Percentiles rank a stretch among this genome's conserved stretches.
phyloP scores from a whole-genome alignment of 2,888 invertebrate species.

The Prosapia bicincta region DNA sequence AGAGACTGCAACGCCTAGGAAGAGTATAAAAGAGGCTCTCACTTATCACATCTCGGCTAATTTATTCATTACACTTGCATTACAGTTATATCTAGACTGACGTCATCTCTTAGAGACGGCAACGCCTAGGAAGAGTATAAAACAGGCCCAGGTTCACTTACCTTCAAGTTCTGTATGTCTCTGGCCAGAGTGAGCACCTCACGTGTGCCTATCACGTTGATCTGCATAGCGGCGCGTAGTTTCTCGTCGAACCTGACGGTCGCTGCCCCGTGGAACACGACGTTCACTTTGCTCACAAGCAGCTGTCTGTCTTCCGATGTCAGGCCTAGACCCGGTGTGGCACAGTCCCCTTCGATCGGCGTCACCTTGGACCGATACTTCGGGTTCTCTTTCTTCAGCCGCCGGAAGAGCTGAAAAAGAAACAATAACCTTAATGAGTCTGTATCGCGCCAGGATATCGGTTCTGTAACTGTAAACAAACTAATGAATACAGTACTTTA shows the following conservation, averaged over 20 bases:
- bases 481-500: too few relatives aligned
- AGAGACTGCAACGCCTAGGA: too few relatives aligned
- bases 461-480: too few relatives aligned
- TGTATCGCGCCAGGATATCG: neutral
- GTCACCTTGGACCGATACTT: conserved; percentile 69
- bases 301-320: conserved; percentile 55
- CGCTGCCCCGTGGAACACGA: conserved; percentile 87
- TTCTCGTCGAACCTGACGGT: conserved; percentile 88
- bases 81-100: too few relatives aligned
- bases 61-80: too few relatives aligned
- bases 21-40: too few relatives aligned
- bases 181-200: conserved; percentile 68
- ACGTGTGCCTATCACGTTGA: conserved; percentile 75
- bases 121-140: too few relatives aligned
- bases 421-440: neutral
- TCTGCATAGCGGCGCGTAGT: conserved; percentile 68
- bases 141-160: conserved; percentile 41
- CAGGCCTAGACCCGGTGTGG: conserved; percentile 62
- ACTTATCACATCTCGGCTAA: too few relatives aligned
- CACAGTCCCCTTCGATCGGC: conserved; percentile 71
- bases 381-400: conserved; percentile 51
- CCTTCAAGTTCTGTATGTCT: conserved; percentile 68
- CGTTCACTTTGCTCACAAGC: conserved; percentile 61
- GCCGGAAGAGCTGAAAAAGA: conserved; percentile 51
- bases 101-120: too few relatives aligned